Evolutionary conservation across 2,888 invertebrate species (phyloP), one percentile per base, ranked within the genome.

Genomic region (Nemotelus pantherinus): DNA sequence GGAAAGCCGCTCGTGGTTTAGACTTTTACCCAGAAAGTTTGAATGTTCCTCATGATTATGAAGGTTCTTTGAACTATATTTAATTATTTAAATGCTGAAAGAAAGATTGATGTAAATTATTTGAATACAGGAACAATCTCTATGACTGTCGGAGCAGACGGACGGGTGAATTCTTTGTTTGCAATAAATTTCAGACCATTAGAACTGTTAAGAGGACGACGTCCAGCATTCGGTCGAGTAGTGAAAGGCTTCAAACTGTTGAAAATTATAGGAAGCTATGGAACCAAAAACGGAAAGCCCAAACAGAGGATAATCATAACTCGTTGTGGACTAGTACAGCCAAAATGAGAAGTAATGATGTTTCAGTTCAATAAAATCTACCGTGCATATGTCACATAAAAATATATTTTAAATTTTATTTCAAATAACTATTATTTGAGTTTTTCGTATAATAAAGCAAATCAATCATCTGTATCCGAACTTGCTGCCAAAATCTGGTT

Each of bases 401-500:
- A 25, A 25, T 25, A 25, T 25, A 25, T 25, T 25, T 25, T 25
- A 25, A 25, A 25, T 25, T 25, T 25, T 25, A 25, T 25, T 25
- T 25, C 25, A 25, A 25, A 25, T 1, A 25, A 25, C 1, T 25
- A 25, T 25, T 25, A 25, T 25, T 1, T 25, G 25, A 25, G 25
- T 25, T 25, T 25, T 25, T 25, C 25, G 25, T 25, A 77, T 76
- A 78, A 48, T 78, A 58, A 63, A n/a, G 43, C 70, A 43, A 7
- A 55, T 70, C 70, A 85, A 76, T 85, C 83, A 78, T 87, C 87
- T 2, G 83, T 83, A 78, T 94, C 94, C 1, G 94, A 93, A 84
- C 93, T 92, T 78, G 91, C 91, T n/a, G 91, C 93, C 82, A 93
- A 88, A 60, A 93, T 87, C 68, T 87, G 87, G 81, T 90, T 89